Percentiles rank a stretch among this genome's conserved stretches.
phyloP scores from a whole-genome alignment of 2,113 vertebrate genomes.

The Spea multiplicata region DNA sequence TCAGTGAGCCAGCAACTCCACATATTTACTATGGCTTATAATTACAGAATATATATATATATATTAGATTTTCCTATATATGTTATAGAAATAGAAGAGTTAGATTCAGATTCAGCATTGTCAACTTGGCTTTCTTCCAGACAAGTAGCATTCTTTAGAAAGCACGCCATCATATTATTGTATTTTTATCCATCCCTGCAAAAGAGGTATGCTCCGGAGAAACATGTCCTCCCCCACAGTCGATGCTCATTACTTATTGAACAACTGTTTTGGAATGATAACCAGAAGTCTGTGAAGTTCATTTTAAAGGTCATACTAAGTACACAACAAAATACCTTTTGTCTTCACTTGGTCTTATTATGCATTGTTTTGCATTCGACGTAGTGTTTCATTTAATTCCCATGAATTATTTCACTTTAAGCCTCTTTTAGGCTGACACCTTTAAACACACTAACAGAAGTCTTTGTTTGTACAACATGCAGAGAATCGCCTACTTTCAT shows the following conservation, averaged over 20 bases:
- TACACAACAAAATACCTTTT: constrained; percentile 36
- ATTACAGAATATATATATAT: no score
- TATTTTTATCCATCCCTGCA: constrained; percentile 33
- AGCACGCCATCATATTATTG: constrained; percentile 30
- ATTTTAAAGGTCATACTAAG: constrained; percentile 33
- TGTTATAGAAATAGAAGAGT: neutral
- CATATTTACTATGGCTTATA: no score
- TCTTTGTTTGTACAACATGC: constrained; percentile 19
- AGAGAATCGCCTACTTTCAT: neutral
- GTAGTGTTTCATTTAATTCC: neutral
- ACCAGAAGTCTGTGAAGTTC: constrained; percentile 21
- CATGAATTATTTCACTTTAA: constrained; percentile 1
- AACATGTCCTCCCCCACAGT: constrained; percentile 20
- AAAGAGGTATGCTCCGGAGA: constrained; percentile 40
- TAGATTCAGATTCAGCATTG: neutral
- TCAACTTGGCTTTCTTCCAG: constrained; percentile 22
- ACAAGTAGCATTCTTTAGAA: constrained; percentile 33
- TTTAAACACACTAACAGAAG: constrained; percentile 31
- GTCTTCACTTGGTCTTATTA: constrained; percentile 29
- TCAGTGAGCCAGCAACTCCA: no score
- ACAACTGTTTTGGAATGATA: constrained; percentile 35
- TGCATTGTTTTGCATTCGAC: constrained; percentile 17
- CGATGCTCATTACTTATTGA: constrained; percentile 27
- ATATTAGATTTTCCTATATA: no score
- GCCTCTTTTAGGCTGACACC: constrained; percentile 25